Conservation (phyloP, 2,888 invertebrate species). For the Lapara coniferarum region DNA sequence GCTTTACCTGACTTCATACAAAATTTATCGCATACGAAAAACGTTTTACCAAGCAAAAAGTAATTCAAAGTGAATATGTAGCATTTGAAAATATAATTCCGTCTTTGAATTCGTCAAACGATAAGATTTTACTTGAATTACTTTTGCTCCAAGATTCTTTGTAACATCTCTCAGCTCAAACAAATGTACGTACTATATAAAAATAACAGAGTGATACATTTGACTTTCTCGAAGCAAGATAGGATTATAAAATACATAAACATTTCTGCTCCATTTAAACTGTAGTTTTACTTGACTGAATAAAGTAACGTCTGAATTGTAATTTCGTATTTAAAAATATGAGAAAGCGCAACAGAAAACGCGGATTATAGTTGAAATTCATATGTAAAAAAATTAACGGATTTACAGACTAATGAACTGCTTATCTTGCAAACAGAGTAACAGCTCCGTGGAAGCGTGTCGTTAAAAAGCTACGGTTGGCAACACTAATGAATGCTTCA, state of each 20-base stretch:
- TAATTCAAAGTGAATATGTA: neutral
- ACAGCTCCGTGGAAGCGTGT: neutral
- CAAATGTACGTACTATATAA: too few species aligned
- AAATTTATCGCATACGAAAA: neutral
- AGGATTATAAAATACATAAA: neutral
- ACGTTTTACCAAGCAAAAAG: neutral
- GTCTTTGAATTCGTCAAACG: neutral
- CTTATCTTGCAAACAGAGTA: neutral
- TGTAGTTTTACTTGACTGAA: neutral
- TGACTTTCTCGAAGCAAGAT: neutral
- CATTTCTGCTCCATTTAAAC: neutral
- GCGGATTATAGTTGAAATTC: neutral
- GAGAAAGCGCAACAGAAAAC: neutral
- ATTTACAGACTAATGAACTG: conserved; percentile 13
- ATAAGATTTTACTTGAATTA: too few species aligned
- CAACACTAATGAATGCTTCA: conserved; percentile 14
- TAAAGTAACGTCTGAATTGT: neutral
- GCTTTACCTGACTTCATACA: neutral
- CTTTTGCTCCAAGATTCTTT: too few species aligned
- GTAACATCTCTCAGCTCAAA: too few species aligned
- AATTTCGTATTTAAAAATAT: conserved; percentile 5
- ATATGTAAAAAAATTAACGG: neutral
- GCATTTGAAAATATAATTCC: neutral
- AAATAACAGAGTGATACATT: too few species aligned
- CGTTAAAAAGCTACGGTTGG: conserved; percentile 5